Evolutionary conservation across 2,888 invertebrate genomes (phyloP), one percentile per base, ranked within the genome.

Genomic region (Chloroclysta siterata): DNA sequence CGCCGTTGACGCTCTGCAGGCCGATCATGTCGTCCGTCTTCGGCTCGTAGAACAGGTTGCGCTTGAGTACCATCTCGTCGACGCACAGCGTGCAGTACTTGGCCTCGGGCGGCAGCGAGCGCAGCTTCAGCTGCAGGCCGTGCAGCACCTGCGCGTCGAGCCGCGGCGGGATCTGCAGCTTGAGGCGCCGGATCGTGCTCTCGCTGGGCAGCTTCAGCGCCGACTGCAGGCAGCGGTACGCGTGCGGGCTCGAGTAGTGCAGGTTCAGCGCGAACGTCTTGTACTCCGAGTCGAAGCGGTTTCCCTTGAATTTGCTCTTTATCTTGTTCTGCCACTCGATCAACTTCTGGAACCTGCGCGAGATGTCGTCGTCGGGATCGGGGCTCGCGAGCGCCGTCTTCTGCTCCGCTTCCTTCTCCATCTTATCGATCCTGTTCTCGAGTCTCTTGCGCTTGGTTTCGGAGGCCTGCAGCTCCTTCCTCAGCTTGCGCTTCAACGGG

Each of bases 1-100:
- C 53, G 13, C 75, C 74, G 63, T 75, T 73, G 0, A 77, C 65
- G 61, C 73, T 73, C 56, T 76, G 74, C 41, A 75, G 53, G 10
- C 74, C 75, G 51, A 73, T 69, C 2, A 76, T 57, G 62, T 73
- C 71, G 44, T 73, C 76, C 7, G 39, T 66, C 63, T 54, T 71
- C 0, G 61, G 69, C 22, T 73, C 65, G 42, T 75, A 74, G 54
- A 68, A 59, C 39, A 77, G 70, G 39, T 74, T 60, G 46, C 73
- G 39, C 56, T 75, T 77, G 39, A 77, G 69, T 6, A 61, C 50
- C 72, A 77, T 74, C 54, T 76, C 73, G 64, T 72, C 71, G 5
- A 76, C 28, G 53, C 64, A 65, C n/a, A 76, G 41, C 7, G 72
- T 74, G 57, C 75, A 77, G 51, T 73, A 73, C 54, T 62, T 61